phyloP scores from a whole-genome alignment of 2,888 invertebrate species.

The Drosophila aldrichi region DNA sequence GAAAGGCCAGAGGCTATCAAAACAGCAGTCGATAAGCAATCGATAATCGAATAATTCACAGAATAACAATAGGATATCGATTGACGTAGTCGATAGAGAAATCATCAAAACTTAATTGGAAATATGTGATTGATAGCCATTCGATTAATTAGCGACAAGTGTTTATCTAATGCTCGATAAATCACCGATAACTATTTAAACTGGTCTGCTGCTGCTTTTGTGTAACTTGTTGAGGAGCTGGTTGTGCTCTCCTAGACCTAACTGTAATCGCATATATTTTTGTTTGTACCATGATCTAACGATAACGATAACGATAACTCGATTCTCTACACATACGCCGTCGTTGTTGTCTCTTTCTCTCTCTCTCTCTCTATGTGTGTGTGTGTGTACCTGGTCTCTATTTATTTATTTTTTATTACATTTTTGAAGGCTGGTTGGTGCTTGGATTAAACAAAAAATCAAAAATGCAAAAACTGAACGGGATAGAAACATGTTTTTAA shows the following conservation, averaged over 20 bases:
- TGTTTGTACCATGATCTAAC: constrained; percentile 29
- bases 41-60: background rate
- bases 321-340: constrained; percentile 38
- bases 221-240: constrained; percentile 40
- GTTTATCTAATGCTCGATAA: constrained; percentile 10
- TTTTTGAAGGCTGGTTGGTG: constrained; percentile 82
- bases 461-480: constrained; percentile 41
- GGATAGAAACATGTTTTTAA: constrained; percentile 69
- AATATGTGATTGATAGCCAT: background rate
- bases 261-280: constrained; percentile 41
- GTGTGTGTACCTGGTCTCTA: constrained; percentile 52
- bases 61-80: background rate
- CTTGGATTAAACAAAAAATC: constrained; percentile 73
- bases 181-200: constrained; percentile 14
- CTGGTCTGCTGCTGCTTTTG: constrained; percentile 41
- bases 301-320: constrained; percentile 45
- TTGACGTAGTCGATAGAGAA: background rate
- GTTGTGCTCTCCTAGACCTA: constrained; percentile 21
- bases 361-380: constrained; percentile 25
- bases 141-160: constrained; percentile 2
- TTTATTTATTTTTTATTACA: constrained; percentile 36
- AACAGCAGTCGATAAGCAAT: background rate
- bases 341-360: constrained; percentile 54
- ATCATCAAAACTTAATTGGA: background rate
- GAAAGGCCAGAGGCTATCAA: background rate